Evolutionary conservation across 2,113 vertebrate species (phyloP).

Genomic region (Chamaea fasciata): DNA sequence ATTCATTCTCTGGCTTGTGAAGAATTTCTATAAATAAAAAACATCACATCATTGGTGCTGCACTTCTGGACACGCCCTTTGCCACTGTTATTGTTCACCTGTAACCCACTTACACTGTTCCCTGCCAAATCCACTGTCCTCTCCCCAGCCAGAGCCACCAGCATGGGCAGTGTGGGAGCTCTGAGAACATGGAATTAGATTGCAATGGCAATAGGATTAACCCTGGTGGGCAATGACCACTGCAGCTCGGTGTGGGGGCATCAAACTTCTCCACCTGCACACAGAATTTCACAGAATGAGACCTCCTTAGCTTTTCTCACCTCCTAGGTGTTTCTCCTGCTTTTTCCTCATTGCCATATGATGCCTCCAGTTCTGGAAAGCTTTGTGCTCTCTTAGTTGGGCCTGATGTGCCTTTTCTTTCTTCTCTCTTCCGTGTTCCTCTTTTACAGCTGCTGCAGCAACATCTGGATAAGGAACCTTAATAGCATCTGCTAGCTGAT

Average conservation of each 20-base stretch:
- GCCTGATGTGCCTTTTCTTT: background rate
- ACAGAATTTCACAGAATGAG: background rate
- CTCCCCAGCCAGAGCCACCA: background rate
- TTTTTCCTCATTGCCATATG: conserved; percentile 74
- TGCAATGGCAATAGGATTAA: background rate
- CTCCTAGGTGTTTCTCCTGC: conserved; percentile 79
- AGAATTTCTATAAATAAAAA: conserved; percentile 63
- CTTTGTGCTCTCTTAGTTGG: conserved; percentile 65
- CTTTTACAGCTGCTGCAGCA: background rate
- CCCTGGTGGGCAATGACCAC: background rate
- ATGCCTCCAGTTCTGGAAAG: conserved; percentile 82
- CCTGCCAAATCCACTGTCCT: background rate
- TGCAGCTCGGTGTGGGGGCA: background rate
- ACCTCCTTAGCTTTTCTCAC: conserved; percentile 66
- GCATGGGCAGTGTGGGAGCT: background rate
- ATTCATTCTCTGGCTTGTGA: conserved; percentile 72
- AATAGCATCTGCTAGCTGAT: conserved; percentile 73
- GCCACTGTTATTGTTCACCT: background rate
- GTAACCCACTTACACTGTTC: background rate
- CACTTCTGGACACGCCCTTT: background rate
- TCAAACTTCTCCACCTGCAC: background rate
- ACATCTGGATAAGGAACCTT: background rate
- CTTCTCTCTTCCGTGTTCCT: background rate
- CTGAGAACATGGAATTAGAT: background rate
- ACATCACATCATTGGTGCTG: background rate